Conservation (phyloP, 2,888 invertebrate species). For the Pristionchus japonicus region DNA sequence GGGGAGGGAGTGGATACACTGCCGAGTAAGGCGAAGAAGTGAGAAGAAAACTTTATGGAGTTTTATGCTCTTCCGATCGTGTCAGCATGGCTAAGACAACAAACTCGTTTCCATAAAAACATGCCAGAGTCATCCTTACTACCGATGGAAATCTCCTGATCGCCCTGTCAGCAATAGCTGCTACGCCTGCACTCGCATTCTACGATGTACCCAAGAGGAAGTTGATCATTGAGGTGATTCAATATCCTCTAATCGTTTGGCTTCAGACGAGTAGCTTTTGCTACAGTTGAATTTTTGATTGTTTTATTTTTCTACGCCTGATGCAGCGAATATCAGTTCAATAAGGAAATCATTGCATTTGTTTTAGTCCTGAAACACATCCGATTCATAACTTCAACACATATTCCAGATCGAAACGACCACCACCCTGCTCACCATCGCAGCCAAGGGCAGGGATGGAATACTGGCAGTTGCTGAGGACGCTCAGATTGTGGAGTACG, state of each 20-base stretch:
- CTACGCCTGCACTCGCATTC: slow-evolving; percentile 16
- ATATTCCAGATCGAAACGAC: slow-evolving; percentile 2
- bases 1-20: slow-evolving; percentile 27
- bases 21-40: slow-evolving; percentile 35
- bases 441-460: background rate
- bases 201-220: slow-evolving; percentile 2
- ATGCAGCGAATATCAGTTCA: background rate
- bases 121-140: slow-evolving; percentile 21
- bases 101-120: background rate
- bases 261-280: too few species aligned
- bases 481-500: slow-evolving; percentile 23
- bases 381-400: too few species aligned
- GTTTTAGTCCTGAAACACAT: background rate
- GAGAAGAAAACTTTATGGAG: background rate
- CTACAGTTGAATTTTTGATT: too few species aligned
- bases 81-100: too few species aligned
- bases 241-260: too few species aligned
- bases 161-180: background rate
- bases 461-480: slow-evolving; percentile 19
- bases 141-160: background rate
- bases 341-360: background rate
- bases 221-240: background rate
- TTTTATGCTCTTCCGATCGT: background rate
- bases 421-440: background rate
- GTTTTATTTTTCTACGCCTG: background rate